Conservation (phyloP, 2,113 vertebrate genomes). For the Petromus typicus region DNA sequence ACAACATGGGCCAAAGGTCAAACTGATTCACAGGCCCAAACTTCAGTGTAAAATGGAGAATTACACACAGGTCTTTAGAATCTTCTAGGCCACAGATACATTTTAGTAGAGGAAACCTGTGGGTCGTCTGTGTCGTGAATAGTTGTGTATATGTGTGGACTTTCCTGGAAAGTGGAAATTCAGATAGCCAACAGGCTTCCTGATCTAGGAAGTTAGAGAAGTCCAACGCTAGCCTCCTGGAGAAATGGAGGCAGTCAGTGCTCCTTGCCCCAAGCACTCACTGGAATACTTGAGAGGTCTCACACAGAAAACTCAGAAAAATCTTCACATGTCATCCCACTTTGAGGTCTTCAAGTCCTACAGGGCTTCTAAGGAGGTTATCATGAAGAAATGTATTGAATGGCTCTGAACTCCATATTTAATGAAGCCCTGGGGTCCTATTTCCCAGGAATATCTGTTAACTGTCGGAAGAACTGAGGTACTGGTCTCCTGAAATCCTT, state of each 20-base stretch:
- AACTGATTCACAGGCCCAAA: background rate
- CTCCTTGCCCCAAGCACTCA: background rate
- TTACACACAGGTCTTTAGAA: background rate
- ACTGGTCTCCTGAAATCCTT: background rate
- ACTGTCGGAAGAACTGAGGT: background rate
- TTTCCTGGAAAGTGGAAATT: slow-evolving; percentile 45
- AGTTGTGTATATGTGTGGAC: background rate
- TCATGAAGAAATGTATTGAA: background rate
- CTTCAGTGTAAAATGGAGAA: background rate
- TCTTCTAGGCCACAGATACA: background rate
- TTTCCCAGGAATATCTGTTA: slow-evolving; percentile 26
- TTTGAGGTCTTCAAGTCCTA: background rate
- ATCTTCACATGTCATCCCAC: background rate
- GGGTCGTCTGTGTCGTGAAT: background rate
- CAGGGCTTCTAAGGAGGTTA: background rate
- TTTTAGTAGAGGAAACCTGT: background rate
- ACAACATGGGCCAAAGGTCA: background rate
- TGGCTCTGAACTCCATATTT: background rate
- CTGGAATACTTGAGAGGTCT: background rate
- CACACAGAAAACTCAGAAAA: background rate
- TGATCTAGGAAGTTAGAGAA: background rate
- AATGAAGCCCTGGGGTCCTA: background rate
- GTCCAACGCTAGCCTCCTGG: background rate
- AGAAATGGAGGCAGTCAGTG: background rate
- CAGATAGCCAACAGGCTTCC: background rate